Conservation (phyloP, 1,140 invertebrate species). For the Mycetomoellerius zeteki region DNA sequence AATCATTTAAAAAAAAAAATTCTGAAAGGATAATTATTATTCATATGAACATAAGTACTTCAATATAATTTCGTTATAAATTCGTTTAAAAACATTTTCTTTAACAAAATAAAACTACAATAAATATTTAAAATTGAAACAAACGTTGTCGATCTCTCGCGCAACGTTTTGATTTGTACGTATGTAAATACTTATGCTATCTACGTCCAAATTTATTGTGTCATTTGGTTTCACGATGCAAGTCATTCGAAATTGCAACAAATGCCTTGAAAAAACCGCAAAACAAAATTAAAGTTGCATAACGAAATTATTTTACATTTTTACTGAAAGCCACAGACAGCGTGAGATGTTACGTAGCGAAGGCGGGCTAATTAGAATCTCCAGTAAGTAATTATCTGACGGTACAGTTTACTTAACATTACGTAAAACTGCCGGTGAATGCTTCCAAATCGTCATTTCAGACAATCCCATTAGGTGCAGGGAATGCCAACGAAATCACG, state of each 20-base stretch:
- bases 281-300: conserved; percentile 13
- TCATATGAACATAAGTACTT: background rate
- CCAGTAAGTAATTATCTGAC: conserved; percentile 3
- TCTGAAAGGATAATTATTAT: background rate
- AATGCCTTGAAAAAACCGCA: background rate
- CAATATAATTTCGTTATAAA: background rate
- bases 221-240: background rate
- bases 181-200: background rate
- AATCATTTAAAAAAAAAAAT: background rate
- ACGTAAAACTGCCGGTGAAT: conserved; percentile 30
- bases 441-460: conserved; percentile 23
- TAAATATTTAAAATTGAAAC: background rate
- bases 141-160: background rate
- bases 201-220: background rate
- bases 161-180: background rate
- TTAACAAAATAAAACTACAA: background rate
- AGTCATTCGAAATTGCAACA: background rate
- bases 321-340: background rate
- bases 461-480: conserved; percentile 2
- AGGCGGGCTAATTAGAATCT: conserved; percentile 15
- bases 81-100: background rate
- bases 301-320: conserved; percentile 16
- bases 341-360: background rate
- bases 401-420: conserved; percentile 13
- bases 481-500: conserved; percentile 8